A percentile compares a stretch with the other conserved stretches of the same genome.
Conservation (phyloP, 1,140 invertebrate genomes). For the Caenorhabditis remanei region DNA sequence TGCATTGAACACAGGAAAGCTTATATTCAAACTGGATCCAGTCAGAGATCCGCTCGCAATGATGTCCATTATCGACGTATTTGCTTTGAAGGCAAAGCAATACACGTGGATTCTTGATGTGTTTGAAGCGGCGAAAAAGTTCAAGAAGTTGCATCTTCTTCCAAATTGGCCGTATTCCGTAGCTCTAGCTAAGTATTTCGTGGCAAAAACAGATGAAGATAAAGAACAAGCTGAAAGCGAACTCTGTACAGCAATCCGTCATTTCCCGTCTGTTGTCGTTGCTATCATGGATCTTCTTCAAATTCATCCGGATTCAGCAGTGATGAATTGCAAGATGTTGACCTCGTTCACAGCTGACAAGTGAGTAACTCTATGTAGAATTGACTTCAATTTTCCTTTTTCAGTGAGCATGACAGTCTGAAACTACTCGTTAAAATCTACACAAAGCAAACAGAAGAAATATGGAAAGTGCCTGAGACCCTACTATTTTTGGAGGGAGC, state of each 20-base stretch:
- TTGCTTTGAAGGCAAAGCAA: conserved; percentile 60
- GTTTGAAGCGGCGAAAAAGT: conserved; percentile 9
- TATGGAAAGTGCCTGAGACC: conserved; percentile 59
- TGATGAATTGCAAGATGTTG: conserved; percentile 51
- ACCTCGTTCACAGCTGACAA: conserved; percentile 26
- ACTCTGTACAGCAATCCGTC: conserved; percentile 38
- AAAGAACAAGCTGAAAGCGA: conserved; percentile 4
- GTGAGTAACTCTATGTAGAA: background rate
- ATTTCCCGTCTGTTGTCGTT: conserved; percentile 60
- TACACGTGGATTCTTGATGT: conserved; percentile 43
- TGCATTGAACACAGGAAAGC: conserved; percentile 52
- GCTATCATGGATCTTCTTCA: conserved; percentile 58
- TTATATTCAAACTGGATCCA: conserved; percentile 59
- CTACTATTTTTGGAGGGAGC: conserved; percentile 52
- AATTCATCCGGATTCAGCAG: conserved; percentile 59
- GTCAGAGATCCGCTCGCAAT: conserved; percentile 45
- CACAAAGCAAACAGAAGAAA: conserved; percentile 47
- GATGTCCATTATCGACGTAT: conserved; percentile 42
- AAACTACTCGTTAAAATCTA: conserved; percentile 57
- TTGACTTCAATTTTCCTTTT: background rate
- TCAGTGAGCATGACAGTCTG: conserved; percentile 42
- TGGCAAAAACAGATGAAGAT: conserved; percentile 48
- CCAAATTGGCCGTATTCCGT: conserved; percentile 61
- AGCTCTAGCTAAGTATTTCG: conserved; percentile 39
- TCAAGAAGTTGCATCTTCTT: conserved; percentile 52